phyloP scores from a whole-genome alignment of 1,140 invertebrate species.

The Sitodiplosis mosellana region DNA sequence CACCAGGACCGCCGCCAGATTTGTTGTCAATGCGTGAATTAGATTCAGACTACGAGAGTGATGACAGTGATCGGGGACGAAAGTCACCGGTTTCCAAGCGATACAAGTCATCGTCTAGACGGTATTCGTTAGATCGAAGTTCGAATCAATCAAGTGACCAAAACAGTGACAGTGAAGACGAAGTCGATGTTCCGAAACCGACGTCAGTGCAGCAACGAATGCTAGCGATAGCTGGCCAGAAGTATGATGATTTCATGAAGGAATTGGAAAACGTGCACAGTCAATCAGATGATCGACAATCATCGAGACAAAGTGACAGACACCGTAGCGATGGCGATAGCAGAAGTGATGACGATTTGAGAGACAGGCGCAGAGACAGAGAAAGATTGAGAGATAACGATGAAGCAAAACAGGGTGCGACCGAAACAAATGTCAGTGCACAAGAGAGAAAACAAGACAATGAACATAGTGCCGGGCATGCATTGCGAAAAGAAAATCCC shows the following conservation, averaged over 20 bases:
- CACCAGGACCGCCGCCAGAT: slow-evolving; percentile 63
- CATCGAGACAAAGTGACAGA: slow-evolving; percentile 22
- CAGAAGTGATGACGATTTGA: slow-evolving; percentile 3
- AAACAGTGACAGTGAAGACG: slow-evolving; percentile 6
- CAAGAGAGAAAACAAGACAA: not conserved
- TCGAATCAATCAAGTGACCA: not conserved
- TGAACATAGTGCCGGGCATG: not conserved
- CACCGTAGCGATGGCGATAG: slow-evolving; percentile 1
- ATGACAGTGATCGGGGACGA: slow-evolving; percentile 33
- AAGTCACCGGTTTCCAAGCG: slow-evolving; percentile 6
- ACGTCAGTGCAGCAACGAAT: slow-evolving; percentile 64
- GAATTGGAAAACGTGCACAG: slow-evolving; percentile 75
- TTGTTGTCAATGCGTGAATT: slow-evolving; percentile 34
- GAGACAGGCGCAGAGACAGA: slow-evolving; percentile 10
- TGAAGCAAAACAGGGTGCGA: too few species aligned
- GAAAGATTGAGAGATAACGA: slow-evolving; percentile 5
- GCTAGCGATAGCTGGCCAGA: slow-evolving; percentile 63
- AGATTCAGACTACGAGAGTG: slow-evolving; percentile 21
- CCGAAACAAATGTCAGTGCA: not conserved
- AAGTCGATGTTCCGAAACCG: slow-evolving; percentile 35
- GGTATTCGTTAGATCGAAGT: not conserved
- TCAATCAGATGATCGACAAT: slow-evolving; percentile 44
- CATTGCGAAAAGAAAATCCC: not conserved
- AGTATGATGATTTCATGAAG: slow-evolving; percentile 76
- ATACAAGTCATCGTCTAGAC: not conserved